Base-by-base conservation (phyloP, 2,797 vertebrate species). In the Saxicola maurus region DNA sequence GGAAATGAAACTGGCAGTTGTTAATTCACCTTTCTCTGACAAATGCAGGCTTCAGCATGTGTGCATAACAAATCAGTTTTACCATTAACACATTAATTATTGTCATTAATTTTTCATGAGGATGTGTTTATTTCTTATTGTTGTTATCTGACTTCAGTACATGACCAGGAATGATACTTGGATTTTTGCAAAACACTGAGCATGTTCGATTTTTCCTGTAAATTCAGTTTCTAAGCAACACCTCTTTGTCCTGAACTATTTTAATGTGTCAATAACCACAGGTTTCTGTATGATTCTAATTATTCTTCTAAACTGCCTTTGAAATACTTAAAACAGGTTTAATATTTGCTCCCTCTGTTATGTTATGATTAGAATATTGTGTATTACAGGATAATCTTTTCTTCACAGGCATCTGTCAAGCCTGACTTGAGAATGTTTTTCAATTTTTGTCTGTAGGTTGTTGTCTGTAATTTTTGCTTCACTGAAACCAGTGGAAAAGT, bases 171-270 rank as follows among this genome's bases (percentile, higher is more conserved):
- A 55, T 62, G 79, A 75, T 86, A 57, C 76, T 75, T 66, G 21
- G 31, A 52, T 82, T 90, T 82, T 82, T 83, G 56, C 40, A 81
- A 81, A 83, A 78, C 45, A 45, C 28, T 75, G 48, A 73, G 60
- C 35, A 31, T 65, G 19, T 91, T 86, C 18, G 1, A 73, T 91
- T 84, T 90, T 89, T 73, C 42, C 52, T 83, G 71, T 94, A 91
- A 89, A 74, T 89, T 91, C 82, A 91, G 90, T 95, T 90, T 60
- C 82, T 90, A 91, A 93, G 80, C 89, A 94, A 90, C 90, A 90
- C 16, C 31, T 80, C 81, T 89, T 95, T 91, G 86, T 90, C 78
- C 73, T 94, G 69, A 91, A 88, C 76, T 87, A 52, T 85, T 94
- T 89, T 90, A 91, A 64, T 91, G 48, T 91, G 67, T 93, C 88